Evolutionary conservation across 37 sponge, comb jelly and placozoan genomes (phyloP).

Genomic region (Aphrocallistes beatrix): DNA sequence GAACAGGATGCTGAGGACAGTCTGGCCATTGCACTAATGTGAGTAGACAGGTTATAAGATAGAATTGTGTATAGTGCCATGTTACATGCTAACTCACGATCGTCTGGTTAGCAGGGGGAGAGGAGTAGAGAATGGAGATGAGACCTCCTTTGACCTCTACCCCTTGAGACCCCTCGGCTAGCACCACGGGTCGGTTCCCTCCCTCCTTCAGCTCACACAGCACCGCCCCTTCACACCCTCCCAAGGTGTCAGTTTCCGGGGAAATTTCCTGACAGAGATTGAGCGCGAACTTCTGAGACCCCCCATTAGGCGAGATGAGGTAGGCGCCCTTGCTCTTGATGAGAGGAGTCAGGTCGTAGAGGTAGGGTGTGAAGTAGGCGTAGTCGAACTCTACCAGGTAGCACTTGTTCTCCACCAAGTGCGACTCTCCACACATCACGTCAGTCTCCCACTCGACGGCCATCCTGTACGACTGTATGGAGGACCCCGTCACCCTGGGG

Average conservation of each 20-base stretch:
- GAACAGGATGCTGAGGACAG: not conserved
- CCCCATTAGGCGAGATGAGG: not conserved
- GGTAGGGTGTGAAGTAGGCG: not conserved
- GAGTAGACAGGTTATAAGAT: not conserved
- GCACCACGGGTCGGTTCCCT: not conserved
- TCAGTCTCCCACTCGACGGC: not conserved
- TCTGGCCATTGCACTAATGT: not conserved
- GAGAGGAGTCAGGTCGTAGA: constrained; percentile 3
- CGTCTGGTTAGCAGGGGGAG: not conserved
- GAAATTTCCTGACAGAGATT: not conserved
- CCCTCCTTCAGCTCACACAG: not conserved
- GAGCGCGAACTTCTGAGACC: not conserved
- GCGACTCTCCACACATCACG: not conserved
- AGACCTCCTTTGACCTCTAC: not conserved
- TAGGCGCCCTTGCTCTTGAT: not conserved
- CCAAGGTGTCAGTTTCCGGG: not conserved
- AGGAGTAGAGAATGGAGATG: not conserved
- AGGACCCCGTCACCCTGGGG: not conserved
- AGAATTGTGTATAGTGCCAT: not conserved
- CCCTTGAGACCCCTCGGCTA: not conserved
- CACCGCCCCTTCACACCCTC: not conserved
- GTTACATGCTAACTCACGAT: not conserved
- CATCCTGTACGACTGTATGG: not conserved
- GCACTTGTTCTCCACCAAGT: not conserved
- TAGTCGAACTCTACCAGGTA: not conserved